phyloP scores from a whole-genome alignment of 2,797 vertebrate species.

The Leontopithecus rosalia region DNA sequence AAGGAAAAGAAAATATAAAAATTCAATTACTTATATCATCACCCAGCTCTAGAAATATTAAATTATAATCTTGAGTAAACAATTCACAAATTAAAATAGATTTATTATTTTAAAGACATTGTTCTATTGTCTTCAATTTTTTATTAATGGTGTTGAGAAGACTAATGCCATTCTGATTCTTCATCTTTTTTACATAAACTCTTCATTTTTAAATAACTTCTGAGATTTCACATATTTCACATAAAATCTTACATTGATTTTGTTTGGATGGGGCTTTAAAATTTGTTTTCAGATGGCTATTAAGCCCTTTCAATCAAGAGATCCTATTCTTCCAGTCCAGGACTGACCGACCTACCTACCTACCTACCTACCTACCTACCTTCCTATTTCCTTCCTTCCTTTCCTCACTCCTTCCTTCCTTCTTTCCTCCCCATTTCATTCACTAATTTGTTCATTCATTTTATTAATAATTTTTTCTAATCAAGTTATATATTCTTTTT shows the following conservation, averaged over 20 bases:
- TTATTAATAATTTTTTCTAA: not conserved
- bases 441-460: not conserved
- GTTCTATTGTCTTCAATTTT: not conserved
- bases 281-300: not conserved
- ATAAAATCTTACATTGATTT: not conserved
- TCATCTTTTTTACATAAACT: not conserved
- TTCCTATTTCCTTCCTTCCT: not conserved
- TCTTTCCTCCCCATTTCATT: not conserved
- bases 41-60: not conserved
- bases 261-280: not conserved
- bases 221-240: not conserved
- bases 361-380: not conserved
- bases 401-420: not conserved
- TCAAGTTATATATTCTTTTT: not conserved
- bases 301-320: not conserved
- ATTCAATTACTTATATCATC: not conserved
- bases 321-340: not conserved
- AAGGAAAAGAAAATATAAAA: not conserved
- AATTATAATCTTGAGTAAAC: not conserved
- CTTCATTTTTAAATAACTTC: not conserved
- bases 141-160: not conserved
- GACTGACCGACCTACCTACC: not conserved
- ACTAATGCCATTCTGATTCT: not conserved
- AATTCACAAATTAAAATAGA: not conserved
- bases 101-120: not conserved